Base-by-base conservation (phyloP, 2,113 vertebrate genomes). In the Muntiacus muntjak region DNA sequence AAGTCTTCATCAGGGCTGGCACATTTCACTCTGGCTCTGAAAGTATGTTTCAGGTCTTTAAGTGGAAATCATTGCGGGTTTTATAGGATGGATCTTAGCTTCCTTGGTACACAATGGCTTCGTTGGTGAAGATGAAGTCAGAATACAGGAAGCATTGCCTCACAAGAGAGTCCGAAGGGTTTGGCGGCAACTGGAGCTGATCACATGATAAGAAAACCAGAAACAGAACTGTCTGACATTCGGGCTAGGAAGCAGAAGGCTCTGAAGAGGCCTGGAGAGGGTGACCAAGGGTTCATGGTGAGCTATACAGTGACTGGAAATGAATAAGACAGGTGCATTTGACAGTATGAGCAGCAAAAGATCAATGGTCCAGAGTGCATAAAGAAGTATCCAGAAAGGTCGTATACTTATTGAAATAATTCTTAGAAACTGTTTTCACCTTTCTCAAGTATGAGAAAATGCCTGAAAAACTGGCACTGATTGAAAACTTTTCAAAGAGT, bases 21-120 rank as follows among this genome's bases (percentile, higher is more conserved):
- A 98, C 87, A 98, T 91, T 98, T 98, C 98, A 98, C 95, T 85
- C 87, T 94, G 97, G 67, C 87, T 91, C 95, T 96, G 88, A 97
- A 97, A 47, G 67, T 55, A 15, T 47, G 47, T 52, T 86, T 23
- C 50, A 79, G 1, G 1, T 50, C 87, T 93, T 52, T 43, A 83
- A 96, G 43, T 78, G 40, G 94, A 97, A 92, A 43, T 47, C n/a
- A 57, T 58, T 89, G 1, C 4, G 36, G 6, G 76, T 97, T 83
- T 95, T 84, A 94, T 93, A 94, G 71, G 91, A 91, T 93, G 52
- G 89, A 87, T 91, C 94, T 96, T 86, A 90, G 91, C 93, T 95
- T 96, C 36, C 82, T 95, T 14, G 33, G 83, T 93, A 96, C 62
- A 95, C 26, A 28, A 43, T 33, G 19, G 45, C 71, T 91, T 43